Evolutionary conservation across 2,888 invertebrate species (phyloP).

Genomic region (Xanthorhoe spadicearia): DNA sequence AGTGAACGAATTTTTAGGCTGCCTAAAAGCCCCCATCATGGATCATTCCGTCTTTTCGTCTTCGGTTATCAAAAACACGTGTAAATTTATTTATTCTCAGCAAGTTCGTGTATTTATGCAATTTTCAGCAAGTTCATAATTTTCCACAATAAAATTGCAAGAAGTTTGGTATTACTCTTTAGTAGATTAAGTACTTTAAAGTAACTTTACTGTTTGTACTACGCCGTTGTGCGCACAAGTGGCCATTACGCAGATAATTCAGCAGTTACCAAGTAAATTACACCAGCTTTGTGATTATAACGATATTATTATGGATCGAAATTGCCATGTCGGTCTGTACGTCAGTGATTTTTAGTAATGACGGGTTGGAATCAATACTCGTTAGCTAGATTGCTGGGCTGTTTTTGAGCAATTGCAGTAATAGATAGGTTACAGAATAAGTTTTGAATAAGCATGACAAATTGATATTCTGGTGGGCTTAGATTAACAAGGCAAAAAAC

Average conservation of each 20-base stretch:
- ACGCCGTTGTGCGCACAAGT: conserved; percentile 16
- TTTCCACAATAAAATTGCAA: too few species aligned
- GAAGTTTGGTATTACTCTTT: too few species aligned
- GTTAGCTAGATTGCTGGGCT: conserved; percentile 25
- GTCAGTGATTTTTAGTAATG: conserved; percentile 33
- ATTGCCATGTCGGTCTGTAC: conserved; percentile 33
- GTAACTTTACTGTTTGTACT: conserved; percentile 9
- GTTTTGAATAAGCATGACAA: not conserved
- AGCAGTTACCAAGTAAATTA: conserved; percentile 33
- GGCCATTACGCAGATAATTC: conserved; percentile 26
- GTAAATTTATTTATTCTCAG: too few species aligned
- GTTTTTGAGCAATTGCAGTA: conserved; percentile 23
- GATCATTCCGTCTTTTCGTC: too few species aligned
- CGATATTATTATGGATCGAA: conserved; percentile 32
- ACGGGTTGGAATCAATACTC: conserved; percentile 34
- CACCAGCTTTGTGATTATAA: conserved; percentile 37
- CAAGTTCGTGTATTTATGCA: too few species aligned
- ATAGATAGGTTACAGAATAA: conserved; percentile 5
- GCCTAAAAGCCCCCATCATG: too few species aligned
- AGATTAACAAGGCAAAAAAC: too few species aligned
- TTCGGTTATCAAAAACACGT: too few species aligned
- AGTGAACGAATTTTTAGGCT: not conserved
- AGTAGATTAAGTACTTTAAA: too few species aligned
- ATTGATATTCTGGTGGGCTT: not conserved
- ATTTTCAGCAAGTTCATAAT: too few species aligned